A percentile compares a stretch with the other conserved stretches of the same genome.
phyloP scores from a whole-genome alignment of 2,113 vertebrate species.

The Vulpes ferrilata region DNA sequence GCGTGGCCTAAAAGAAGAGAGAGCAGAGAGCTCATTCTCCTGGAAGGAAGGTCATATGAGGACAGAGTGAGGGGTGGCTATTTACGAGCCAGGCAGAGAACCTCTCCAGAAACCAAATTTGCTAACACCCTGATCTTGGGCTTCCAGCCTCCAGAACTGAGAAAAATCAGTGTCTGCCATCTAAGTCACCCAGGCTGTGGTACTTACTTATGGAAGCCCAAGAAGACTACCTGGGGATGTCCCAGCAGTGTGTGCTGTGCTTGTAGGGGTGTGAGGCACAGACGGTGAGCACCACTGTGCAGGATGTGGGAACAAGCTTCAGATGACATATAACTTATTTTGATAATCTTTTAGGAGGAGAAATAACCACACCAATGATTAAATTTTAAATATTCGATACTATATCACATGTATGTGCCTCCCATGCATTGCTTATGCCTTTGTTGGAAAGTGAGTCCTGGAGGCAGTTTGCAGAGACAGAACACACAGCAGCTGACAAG shows the following conservation, averaged over 20 bases:
- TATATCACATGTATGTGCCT: too few species aligned
- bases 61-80: not conserved
- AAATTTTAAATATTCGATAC: not conserved
- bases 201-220: not conserved
- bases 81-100: not conserved
- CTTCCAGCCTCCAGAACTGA: not conserved
- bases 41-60: not conserved
- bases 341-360: not conserved
- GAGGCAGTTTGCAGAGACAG: not conserved
- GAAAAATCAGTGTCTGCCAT: not conserved
- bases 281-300: fast-evolving
- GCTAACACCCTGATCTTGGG: not conserved
- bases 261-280: not conserved
- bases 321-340: not conserved
- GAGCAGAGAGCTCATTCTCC: too few species aligned
- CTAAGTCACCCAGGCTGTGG: not conserved
- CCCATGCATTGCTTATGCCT: not conserved
- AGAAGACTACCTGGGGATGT: not conserved
- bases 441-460: not conserved
- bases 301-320: not conserved
- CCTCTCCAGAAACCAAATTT: not conserved
- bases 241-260: fast-evolving
- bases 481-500: not conserved
- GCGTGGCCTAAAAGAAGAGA: not conserved
- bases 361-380: too few species aligned